A percentile compares a stretch with the other conserved stretches of the same genome.
Evolutionary conservation across 2,797 vertebrate species (phyloP).

Genomic region (Neostethus bicornis): DNA sequence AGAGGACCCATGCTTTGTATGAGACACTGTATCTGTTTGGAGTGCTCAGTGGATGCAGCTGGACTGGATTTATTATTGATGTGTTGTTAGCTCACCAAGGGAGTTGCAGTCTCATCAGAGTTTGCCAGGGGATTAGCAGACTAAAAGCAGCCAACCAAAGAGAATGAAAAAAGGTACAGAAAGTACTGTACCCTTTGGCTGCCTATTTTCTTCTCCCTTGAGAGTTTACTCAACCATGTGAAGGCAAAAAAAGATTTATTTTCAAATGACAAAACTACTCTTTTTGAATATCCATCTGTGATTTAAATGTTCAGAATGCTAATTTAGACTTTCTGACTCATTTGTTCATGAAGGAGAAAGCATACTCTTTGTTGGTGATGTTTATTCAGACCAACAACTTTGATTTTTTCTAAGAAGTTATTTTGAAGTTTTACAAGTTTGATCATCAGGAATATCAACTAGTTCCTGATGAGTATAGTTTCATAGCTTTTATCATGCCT

Average conservation of each 20-base stretch:
- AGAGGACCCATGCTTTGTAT: conserved; percentile 35
- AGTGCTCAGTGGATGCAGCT: conserved; percentile 67
- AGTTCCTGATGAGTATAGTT: no score
- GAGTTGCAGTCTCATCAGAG: conserved; percentile 77
- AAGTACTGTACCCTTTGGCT: conserved; percentile 38
- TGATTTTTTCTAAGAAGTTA: neutral
- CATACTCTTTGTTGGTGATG: neutral
- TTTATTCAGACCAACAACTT: no score
- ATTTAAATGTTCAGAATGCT: neutral
- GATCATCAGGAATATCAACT: no score
- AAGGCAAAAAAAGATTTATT: conserved; percentile 42
- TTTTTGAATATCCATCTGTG: neutral
- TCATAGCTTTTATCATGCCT: no score
- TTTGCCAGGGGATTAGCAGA: conserved; percentile 76
- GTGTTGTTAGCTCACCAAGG: conserved; percentile 71
- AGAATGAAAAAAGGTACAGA: conserved; percentile 59
- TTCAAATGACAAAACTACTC: conserved; percentile 10
- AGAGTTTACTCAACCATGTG: conserved; percentile 43
- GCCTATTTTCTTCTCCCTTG: conserved; percentile 5
- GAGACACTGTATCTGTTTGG: conserved; percentile 21
- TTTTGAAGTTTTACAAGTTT: neutral
- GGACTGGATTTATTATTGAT: conserved; percentile 79
- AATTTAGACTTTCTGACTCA: neutral
- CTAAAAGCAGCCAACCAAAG: conserved; percentile 67
- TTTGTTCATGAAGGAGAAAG: neutral